phyloP scores from a whole-genome alignment of 2,797 vertebrate species.

The Gila robusta region DNA sequence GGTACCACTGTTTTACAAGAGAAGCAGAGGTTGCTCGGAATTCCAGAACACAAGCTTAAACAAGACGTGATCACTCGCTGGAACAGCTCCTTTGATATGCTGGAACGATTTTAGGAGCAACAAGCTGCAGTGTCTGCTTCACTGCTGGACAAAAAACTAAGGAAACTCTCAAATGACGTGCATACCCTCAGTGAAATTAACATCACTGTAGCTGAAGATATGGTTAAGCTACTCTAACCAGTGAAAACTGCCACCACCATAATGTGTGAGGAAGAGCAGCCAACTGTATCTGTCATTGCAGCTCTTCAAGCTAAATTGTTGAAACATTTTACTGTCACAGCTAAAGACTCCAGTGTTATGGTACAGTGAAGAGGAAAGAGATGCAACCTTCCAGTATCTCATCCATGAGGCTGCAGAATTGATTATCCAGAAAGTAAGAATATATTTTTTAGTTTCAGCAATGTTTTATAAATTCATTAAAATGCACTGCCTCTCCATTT shows the following conservation, averaged over 20 bases:
- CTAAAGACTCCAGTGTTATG: constrained; percentile 10
- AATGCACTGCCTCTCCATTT: too few relatives aligned
- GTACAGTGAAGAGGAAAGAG: too few relatives aligned
- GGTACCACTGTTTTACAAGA: constrained; percentile 26
- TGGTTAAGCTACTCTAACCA: constrained; percentile 12
- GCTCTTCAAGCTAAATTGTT: constrained; percentile 46
- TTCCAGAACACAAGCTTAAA: constrained; percentile 39
- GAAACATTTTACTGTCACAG: constrained; percentile 9
- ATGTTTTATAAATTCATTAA: too few relatives aligned
- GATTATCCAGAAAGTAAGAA: too few relatives aligned
- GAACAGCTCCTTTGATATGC: constrained; percentile 48
- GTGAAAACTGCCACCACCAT: constrained; percentile 2
- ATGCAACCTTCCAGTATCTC: too few relatives aligned
- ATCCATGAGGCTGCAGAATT: too few relatives aligned
- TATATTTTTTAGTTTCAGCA: too few relatives aligned
- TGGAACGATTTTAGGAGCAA: constrained; percentile 49
- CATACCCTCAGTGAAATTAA: constrained; percentile 30
- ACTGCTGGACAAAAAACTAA: constrained; percentile 32
- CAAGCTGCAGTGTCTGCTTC: constrained; percentile 32
- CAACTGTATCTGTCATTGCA: constrained; percentile 2
- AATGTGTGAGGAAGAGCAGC: constrained; percentile 40
- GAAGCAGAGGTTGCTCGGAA: constrained; percentile 25
- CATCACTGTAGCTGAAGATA: constrained; percentile 28
- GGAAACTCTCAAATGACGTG: constrained; percentile 35
- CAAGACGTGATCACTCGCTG: constrained; percentile 27